phyloP scores from a whole-genome alignment of 2,888 invertebrate genomes.

The Aphrophora alni region DNA sequence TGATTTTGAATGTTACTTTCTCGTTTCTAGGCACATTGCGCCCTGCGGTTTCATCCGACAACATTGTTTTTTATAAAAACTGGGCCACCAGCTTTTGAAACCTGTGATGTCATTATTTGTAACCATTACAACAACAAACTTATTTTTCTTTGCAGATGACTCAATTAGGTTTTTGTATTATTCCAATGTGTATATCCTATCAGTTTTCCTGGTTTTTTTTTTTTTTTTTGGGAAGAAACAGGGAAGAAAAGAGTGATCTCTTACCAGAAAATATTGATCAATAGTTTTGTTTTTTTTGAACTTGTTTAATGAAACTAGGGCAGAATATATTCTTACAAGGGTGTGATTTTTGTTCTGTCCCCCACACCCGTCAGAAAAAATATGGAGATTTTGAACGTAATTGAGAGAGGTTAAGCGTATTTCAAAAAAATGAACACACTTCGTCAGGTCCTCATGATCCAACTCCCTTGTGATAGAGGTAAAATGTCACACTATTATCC shows the following conservation, averaged over 20 bases:
- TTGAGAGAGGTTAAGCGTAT: conserved; percentile 9
- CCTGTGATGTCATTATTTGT: background rate
- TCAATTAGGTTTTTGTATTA: conserved; percentile 8
- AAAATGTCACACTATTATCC: conserved; percentile 46
- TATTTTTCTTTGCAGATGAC: background rate
- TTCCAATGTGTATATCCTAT: conserved; percentile 13
- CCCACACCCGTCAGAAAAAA: conserved; percentile 51
- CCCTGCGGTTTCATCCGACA: too few relatives aligned
- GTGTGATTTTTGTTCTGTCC: conserved; percentile 49
- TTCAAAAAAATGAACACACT: conserved; percentile 38
- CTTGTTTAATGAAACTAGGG: conserved; percentile 35
- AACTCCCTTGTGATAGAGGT: conserved; percentile 48
- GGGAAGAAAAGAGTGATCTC: conserved; percentile 34
- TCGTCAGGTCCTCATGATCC: conserved; percentile 45
- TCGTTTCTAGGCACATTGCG: too few relatives aligned
- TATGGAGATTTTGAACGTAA: conserved; percentile 33
- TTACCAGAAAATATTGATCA: conserved; percentile 42
- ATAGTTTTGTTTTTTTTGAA: conserved; percentile 44
- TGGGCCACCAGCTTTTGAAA: background rate
- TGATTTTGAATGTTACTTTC: too few relatives aligned
- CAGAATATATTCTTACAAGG: conserved; percentile 28
- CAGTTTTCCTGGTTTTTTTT: background rate
- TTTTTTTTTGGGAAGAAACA: background rate
- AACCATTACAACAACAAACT: conserved; percentile 3
- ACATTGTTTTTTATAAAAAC: too few relatives aligned